Percentiles rank a stretch among this genome's conserved stretches.
phyloP scores from a whole-genome alignment of 2,797 vertebrate genomes.

The Hafferia zeledoni region DNA sequence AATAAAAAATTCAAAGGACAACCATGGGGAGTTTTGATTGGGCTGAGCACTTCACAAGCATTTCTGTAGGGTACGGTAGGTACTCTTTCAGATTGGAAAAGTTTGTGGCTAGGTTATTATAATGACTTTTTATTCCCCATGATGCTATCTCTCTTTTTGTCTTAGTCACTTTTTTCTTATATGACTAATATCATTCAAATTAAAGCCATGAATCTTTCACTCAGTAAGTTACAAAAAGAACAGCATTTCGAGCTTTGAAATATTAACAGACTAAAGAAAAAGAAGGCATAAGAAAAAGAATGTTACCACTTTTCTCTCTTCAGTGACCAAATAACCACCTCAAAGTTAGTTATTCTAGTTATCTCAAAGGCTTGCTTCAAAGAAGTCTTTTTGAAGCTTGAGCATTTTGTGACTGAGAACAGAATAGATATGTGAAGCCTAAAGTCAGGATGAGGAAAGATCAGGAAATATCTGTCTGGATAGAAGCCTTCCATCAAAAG shows the following conservation, averaged over 20 bases:
- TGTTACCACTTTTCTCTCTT: slow-evolving; percentile 23
- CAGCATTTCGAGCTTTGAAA: slow-evolving; percentile 27
- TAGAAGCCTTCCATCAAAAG: not conserved
- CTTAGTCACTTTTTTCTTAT: slow-evolving; percentile 39
- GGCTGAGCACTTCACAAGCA: slow-evolving; percentile 24
- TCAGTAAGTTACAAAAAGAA: slow-evolving; percentile 26
- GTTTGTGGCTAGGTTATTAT: slow-evolving; percentile 16
- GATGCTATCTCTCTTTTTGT: slow-evolving; percentile 24
- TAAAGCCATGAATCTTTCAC: slow-evolving; percentile 33
- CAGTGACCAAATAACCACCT: slow-evolving; percentile 30
- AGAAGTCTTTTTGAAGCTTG: not conserved
- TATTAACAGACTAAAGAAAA: not conserved
- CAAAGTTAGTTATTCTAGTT: slow-evolving; percentile 38
- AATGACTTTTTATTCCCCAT: slow-evolving; percentile 46
- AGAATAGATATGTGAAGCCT: not conserved
- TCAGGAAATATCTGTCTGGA: not conserved
- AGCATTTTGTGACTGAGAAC: not conserved
- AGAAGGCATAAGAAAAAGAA: slow-evolving; percentile 1
- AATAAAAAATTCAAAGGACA: slow-evolving; percentile 60
- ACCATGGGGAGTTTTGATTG: slow-evolving; percentile 18
- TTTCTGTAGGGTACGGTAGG: slow-evolving; percentile 46
- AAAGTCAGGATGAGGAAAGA: not conserved
- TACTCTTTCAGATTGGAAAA: slow-evolving; percentile 14
- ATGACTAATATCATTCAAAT: slow-evolving; percentile 40
- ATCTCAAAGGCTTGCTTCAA: slow-evolving; percentile 15